Evolutionary conservation across 1,140 invertebrate genomes (phyloP).

Genomic region (Homarus americanus): DNA sequence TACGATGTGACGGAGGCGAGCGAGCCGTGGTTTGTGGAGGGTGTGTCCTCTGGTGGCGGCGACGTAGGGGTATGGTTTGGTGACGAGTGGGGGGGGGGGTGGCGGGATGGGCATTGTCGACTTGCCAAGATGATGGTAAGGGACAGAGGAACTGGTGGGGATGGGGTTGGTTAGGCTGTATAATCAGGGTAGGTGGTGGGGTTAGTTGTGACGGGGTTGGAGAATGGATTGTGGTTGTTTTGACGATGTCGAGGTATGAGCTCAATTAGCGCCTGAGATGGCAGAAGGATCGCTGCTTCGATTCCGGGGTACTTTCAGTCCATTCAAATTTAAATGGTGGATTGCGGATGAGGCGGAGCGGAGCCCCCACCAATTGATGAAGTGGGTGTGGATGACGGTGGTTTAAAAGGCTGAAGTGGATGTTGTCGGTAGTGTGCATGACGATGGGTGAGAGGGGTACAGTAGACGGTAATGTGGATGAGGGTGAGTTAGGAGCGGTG

Average conservation of each 20-base stretch:
- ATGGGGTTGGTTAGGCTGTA: no score
- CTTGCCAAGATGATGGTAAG: no score
- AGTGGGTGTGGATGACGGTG: background rate
- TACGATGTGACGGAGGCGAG: no score
- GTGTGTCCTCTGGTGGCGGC: background rate
- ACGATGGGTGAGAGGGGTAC: background rate
- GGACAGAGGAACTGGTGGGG: no score
- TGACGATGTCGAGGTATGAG: background rate
- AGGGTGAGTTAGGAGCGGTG: background rate
- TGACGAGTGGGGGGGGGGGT: background rate
- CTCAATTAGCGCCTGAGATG: no score
- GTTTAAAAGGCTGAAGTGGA: background rate
- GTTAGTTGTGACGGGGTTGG: background rate
- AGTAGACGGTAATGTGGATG: background rate
- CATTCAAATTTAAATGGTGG: no score
- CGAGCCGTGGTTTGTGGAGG: background rate
- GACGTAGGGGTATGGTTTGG: background rate
- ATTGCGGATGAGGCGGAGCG: background rate
- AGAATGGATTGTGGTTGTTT: background rate
- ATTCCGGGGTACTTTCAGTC: no score
- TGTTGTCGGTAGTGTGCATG: background rate
- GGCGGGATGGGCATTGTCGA: background rate
- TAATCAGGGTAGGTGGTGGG: no score
- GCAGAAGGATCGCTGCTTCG: no score
- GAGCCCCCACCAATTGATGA: background rate